Conservation (phyloP, 2,113 vertebrate species). For the Pao palembangensis region DNA sequence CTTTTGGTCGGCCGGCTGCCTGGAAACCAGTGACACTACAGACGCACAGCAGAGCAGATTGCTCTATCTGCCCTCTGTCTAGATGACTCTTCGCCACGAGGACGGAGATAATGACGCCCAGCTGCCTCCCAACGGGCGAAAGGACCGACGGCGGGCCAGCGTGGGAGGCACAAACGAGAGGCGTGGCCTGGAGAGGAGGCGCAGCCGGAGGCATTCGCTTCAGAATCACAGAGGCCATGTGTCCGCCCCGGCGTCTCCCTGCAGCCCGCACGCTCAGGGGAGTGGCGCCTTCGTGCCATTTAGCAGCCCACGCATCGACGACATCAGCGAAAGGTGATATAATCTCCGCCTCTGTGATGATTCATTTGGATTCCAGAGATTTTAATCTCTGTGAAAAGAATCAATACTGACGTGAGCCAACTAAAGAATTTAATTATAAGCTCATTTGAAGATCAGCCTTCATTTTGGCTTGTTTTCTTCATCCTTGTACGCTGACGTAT, state of each 20-base stretch:
- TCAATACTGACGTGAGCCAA: constrained; percentile 27
- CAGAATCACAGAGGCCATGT: constrained; percentile 79
- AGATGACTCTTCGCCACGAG: constrained; percentile 85
- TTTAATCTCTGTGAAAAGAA: constrained; percentile 38
- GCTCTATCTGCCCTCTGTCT: constrained; percentile 15
- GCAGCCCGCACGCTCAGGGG: constrained; percentile 55
- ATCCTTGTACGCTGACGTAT: constrained; percentile 43
- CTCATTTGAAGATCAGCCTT: constrained; percentile 26
- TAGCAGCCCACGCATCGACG: constrained; percentile 71
- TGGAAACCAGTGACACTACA: too few species aligned
- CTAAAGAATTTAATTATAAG: constrained; percentile 51
- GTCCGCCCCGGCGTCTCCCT: constrained; percentile 84
- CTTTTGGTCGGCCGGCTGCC: background rate
- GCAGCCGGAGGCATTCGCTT: constrained; percentile 90
- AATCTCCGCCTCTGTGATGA: background rate
- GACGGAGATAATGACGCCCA: constrained; percentile 84
- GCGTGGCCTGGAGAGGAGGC: constrained; percentile 83
- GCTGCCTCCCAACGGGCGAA: constrained; percentile 76
- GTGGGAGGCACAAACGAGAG: constrained; percentile 72
- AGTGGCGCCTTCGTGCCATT: constrained; percentile 65
- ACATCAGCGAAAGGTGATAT: constrained; percentile 86
- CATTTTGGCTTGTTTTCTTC: constrained; percentile 3
- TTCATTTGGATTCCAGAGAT: background rate
- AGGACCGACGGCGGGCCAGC: constrained; percentile 86
- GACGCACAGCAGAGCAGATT: background rate